A percentile compares a stretch with the other conserved stretches of the same genome.
These are phyloP conservation scores for Polyodon spathula DNA, from an alignment of 2,113 vertebrate genomes.

Conservation along the genomic window DNA sequence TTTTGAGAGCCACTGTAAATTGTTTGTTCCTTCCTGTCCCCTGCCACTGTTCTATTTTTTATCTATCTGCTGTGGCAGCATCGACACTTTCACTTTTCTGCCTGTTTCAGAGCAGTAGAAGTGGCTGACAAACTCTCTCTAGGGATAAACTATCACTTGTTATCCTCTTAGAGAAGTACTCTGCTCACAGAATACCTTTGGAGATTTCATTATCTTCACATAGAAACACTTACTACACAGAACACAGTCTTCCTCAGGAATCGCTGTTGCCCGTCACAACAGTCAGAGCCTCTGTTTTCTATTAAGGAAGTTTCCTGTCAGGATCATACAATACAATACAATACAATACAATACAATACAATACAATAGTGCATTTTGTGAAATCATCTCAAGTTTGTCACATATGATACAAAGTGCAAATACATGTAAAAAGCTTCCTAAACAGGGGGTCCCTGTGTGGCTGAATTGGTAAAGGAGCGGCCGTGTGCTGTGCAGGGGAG, in stretches of 20 bases:
- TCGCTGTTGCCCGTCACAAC: background rate
- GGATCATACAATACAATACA: too few species aligned
- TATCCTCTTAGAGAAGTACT: conserved; percentile 4
- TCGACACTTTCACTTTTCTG: background rate
- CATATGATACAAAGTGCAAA: too few species aligned
- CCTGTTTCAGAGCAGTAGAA: background rate
- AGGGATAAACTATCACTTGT: conserved; percentile 1
- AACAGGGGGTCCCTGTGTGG: too few species aligned
- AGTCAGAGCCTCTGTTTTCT: background rate
- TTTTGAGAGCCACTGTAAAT: too few species aligned
- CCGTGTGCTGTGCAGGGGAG: too few species aligned
- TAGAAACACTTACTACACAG: conserved; percentile 1
- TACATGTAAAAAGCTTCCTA: too few species aligned
- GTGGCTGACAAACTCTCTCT: background rate
- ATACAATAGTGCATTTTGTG: too few species aligned
- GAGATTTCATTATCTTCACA: conserved; percentile 7
- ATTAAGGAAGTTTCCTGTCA: background rate
- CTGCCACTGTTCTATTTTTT: background rate
- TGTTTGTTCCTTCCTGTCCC: background rate
- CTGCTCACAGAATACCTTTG: background rate
- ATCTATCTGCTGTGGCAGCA: background rate
- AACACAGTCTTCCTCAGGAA: background rate
- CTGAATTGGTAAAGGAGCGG: too few species aligned
- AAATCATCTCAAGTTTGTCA: too few species aligned
- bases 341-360: too few species aligned